Evolutionary conservation across 1,140 invertebrate genomes (phyloP), one percentile per base, ranked within the genome.

Genomic region (Brachionus rubens): DNA sequence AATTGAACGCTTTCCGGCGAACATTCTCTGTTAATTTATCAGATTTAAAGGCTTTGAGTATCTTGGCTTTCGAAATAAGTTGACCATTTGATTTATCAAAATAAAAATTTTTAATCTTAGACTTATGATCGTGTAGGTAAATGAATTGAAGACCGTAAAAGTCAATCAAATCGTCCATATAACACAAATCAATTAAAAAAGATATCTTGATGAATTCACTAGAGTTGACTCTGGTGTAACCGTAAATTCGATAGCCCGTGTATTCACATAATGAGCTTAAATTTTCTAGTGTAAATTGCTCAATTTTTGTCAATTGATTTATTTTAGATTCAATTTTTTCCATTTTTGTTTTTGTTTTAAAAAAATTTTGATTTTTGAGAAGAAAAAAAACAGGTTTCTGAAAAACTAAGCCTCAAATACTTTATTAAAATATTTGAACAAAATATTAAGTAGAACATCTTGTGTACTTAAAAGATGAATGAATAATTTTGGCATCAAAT

Each of bases 291-390:
- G 28, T 33, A 36, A 59, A 59, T 9, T 59, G 28, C n/a, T 59
- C 30, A 7, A 59, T 7, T 19, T 16, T 33, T 7, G 26, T 36
- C 54, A 59, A 36, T 16, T 16, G 19, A 36, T 16, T 19, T 9
- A 59, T 26, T 41, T 59, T 36, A 36, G 54, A 59, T 33, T 59
- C 54, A n/a, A 59, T 59, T 59, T 59, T 36, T 59, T 59, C 28
- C 54, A 59, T 59, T 59, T 40, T 36, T 36, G 3, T 36, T 36
- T 36, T 36, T 36, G 3, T 36, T 5, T 5, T 5, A 9, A 36
- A 36, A 36, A 36, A 36, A 36, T 36, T 36, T 36, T 36, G 4
- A 36, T 5, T 36, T 36, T 36, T n/a, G n/a, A n/a, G n/a, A n/a
- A n/a, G n/a, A n/a, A n/a, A n/a, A n/a, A n/a, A n/a, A n/a, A n/a